Percentiles rank a stretch among this genome's conserved stretches.
Evolutionary conservation across 2,888 invertebrate species (phyloP).

Genomic region (Erebia ligea): DNA sequence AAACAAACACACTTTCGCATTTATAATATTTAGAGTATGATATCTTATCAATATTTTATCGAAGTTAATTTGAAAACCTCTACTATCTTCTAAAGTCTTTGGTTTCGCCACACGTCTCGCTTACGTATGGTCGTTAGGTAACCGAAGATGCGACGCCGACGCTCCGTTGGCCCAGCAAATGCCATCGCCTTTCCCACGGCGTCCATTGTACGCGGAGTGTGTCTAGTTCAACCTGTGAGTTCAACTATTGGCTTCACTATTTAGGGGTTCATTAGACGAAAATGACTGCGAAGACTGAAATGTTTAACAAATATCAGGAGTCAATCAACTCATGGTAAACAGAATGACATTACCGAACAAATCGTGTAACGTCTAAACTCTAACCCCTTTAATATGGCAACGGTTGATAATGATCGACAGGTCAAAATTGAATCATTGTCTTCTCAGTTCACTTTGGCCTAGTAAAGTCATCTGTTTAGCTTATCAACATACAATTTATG

Average conservation of each 20-base stretch:
- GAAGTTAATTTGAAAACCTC: background rate
- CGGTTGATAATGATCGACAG: no score
- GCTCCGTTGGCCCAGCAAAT: slow-evolving; percentile 51
- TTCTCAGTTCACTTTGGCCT: no score
- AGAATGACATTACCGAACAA: no score
- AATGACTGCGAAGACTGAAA: background rate
- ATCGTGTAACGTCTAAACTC: no score
- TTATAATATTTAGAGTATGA: background rate
- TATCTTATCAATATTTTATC: no score
- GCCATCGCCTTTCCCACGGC: slow-evolving; percentile 68
- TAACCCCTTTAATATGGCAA: no score
- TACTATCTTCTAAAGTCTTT: slow-evolving; percentile 18
- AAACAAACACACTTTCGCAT: no score
- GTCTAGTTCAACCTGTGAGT: slow-evolving; percentile 59
- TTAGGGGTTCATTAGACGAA: slow-evolving; percentile 41
- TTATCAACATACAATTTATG: no score
- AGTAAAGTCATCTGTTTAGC: no score
- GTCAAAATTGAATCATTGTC: no score
- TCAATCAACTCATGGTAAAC: no score
- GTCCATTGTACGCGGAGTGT: slow-evolving; percentile 58
- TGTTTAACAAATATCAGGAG: no score
- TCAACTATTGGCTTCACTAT: slow-evolving; percentile 51
- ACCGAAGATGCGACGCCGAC: slow-evolving; percentile 52
- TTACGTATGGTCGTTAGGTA: slow-evolving; percentile 53
- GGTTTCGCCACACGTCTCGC: slow-evolving; percentile 28